Evolutionary conservation across 2,113 vertebrate species (phyloP).

Genomic region (Clarias macrocephalus): DNA sequence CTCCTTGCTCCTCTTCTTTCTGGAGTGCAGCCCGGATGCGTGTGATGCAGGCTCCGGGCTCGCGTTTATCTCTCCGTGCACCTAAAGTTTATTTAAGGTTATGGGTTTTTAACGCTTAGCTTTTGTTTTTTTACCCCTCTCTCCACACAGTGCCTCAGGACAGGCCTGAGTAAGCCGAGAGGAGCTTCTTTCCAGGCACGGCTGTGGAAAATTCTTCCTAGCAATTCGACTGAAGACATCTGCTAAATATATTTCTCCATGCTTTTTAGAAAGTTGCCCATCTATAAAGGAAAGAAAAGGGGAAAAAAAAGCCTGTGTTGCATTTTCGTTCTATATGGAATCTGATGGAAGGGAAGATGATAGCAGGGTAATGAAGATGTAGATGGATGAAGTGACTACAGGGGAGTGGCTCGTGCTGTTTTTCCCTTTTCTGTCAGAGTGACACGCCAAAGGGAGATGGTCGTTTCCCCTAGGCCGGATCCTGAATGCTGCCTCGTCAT

Average conservation of each 20-base stretch:
- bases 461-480: constrained; percentile 28
- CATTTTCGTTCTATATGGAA: background rate
- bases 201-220: constrained; percentile 34
- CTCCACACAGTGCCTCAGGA: background rate
- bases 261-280: background rate
- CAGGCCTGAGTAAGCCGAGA: background rate
- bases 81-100: constrained; percentile 1
- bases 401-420: background rate
- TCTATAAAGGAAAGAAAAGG: background rate
- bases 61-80: background rate
- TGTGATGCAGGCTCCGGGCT: background rate
- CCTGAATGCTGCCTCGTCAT: background rate
- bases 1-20: constrained; percentile 20
- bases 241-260: constrained; percentile 42
- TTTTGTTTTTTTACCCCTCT: background rate
- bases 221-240: constrained; percentile 41
- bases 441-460: background rate
- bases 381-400: background rate
- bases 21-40: constrained; percentile 29
- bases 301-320: background rate
- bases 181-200: background rate
- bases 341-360: background rate
- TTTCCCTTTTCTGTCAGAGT: background rate
- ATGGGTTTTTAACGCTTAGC: background rate
- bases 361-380: background rate